Percentiles rank a stretch among this genome's conserved stretches.
Conservation (phyloP, 2,888 invertebrate genomes). For the Eupithecia insigniata region DNA sequence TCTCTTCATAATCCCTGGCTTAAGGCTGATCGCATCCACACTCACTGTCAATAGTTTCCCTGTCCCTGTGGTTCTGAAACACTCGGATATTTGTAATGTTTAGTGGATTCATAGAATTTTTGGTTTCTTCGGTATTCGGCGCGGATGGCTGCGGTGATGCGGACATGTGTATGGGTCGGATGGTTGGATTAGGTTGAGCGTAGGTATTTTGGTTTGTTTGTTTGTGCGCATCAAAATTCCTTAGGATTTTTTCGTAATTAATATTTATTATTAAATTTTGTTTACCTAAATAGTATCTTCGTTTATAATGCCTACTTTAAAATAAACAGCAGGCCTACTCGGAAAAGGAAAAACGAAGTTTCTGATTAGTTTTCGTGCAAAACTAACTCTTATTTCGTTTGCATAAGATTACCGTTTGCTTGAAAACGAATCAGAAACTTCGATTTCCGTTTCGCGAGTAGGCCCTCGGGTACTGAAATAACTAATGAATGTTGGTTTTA, state of each 20-base stretch:
- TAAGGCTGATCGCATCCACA: conserved; percentile 84
- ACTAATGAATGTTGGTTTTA: too few relatives aligned
- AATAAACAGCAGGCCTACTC: too few relatives aligned
- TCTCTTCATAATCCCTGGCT: conserved; percentile 83
- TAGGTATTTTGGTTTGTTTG: conserved; percentile 36
- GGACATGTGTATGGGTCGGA: conserved; percentile 63
- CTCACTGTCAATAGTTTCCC: conserved; percentile 85
- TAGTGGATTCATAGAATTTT: conserved; percentile 74
- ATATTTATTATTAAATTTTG: too few relatives aligned
- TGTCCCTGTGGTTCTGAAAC: conserved; percentile 75
- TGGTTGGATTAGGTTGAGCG: conserved; percentile 51
- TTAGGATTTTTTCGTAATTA: background rate
- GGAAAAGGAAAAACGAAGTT: too few relatives aligned
- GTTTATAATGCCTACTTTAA: too few relatives aligned
- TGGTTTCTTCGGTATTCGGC: conserved; percentile 76
- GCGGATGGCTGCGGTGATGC: conserved; percentile 59
- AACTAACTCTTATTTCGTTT: too few relatives aligned
- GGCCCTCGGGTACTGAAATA: too few relatives aligned
- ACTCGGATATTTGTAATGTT: conserved; percentile 72
- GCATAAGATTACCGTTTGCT: too few relatives aligned
- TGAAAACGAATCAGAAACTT: too few relatives aligned
- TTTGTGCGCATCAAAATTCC: conserved; percentile 26
- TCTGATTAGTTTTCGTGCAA: too few relatives aligned
- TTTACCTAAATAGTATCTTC: too few relatives aligned
- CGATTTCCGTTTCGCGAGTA: too few relatives aligned